Percentiles rank a stretch among this genome's conserved stretches.
phyloP scores from a whole-genome alignment of 2,797 vertebrate genomes.

The Alca torda region DNA sequence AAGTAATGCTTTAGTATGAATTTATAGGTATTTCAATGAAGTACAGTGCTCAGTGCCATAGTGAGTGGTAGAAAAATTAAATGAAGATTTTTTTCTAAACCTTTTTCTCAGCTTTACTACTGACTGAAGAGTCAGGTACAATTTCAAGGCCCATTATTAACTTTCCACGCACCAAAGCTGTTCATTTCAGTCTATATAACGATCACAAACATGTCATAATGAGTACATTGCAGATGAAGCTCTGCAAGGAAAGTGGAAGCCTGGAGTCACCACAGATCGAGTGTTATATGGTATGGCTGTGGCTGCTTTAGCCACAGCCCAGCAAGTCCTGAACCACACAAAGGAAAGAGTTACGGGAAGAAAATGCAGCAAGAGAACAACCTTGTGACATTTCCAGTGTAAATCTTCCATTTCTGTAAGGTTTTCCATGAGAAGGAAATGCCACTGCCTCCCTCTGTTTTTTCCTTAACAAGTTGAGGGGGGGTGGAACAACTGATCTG shows the following conservation, averaged over 20 bases:
- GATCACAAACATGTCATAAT: background rate
- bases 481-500: background rate
- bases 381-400: background rate
- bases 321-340: background rate
- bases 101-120: background rate
- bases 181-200: background rate
- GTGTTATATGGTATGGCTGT: background rate
- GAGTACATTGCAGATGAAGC: background rate
- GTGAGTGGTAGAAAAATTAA: background rate
- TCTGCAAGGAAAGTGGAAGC: background rate
- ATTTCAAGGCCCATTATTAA: background rate
- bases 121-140: background rate
- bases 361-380: background rate
- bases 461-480: background rate
- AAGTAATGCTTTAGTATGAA: background rate
- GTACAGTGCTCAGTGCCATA: background rate
- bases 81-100: background rate
- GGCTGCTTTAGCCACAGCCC: background rate
- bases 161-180: background rate
- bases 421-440: slow-evolving; percentile 19
- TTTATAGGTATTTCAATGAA: background rate
- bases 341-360: background rate
- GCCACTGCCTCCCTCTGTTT: background rate
- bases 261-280: background rate
- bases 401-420: background rate